Conservation (phyloP, 2,113 vertebrate genomes). For the Bufo bufo region DNA sequence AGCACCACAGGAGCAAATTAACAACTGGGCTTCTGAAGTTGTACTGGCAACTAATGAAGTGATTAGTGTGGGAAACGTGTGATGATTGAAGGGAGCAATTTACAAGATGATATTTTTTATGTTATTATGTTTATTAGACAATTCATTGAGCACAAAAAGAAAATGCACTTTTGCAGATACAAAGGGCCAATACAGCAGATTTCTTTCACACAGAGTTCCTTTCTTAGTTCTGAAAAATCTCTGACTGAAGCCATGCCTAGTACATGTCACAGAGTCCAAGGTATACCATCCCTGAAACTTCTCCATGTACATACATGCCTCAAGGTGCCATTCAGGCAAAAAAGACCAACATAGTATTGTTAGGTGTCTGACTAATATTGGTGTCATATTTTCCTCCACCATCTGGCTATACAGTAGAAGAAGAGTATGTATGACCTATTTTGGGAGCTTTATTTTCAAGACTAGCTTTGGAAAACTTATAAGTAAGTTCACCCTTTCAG, state of each 20-base stretch:
- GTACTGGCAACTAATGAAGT: constrained; percentile 29
- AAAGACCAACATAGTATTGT: not conserved
- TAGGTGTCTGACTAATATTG: too few species aligned
- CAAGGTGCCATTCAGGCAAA: not conserved
- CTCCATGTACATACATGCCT: not conserved
- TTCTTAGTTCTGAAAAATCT: constrained; percentile 17
- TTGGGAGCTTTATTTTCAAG: not conserved
- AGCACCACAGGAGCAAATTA: constrained; percentile 19
- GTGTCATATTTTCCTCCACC: too few species aligned
- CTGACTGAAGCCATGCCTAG: constrained; percentile 22
- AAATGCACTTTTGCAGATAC: not conserved
- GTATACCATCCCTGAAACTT: not conserved
- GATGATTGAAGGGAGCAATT: not conserved
- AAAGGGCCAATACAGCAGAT: not conserved
- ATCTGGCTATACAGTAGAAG: not conserved
- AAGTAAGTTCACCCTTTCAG: not conserved
- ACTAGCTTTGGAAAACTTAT: not conserved
- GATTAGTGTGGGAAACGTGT: not conserved
- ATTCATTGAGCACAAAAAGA: not conserved
- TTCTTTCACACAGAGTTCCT: not conserved
- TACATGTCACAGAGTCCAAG: not conserved
- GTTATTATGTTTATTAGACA: not conserved
- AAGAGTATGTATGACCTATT: not conserved
- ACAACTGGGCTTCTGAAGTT: not conserved
- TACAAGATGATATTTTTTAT: not conserved